phyloP scores from a whole-genome alignment of 2,888 invertebrate species.

The Drosophila aldrichi region DNA sequence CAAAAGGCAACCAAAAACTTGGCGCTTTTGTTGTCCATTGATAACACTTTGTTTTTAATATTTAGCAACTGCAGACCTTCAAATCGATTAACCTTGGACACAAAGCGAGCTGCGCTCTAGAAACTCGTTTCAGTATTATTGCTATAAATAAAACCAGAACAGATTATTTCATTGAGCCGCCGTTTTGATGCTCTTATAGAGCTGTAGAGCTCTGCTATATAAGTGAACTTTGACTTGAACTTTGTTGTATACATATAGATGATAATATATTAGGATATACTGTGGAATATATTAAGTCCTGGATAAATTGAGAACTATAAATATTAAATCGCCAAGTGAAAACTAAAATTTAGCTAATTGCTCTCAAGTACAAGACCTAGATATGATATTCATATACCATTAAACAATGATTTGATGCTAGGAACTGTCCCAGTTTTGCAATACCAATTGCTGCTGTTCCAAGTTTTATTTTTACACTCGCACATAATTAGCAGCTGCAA shows the following conservation, averaged over 20 bases:
- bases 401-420: neutral
- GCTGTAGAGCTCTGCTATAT: neutral
- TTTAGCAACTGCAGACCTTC: constrained; percentile 37
- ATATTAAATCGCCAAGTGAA: no score
- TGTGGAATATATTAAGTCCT: neutral
- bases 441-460: neutral
- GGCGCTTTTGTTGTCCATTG: constrained; percentile 26
- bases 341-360: neutral
- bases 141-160: constrained; percentile 32
- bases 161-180: neutral
- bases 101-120: constrained; percentile 25
- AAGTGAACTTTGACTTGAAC: neutral
- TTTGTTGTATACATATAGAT: no score
- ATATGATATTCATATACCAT: neutral
- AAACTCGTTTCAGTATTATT: constrained; percentile 29
- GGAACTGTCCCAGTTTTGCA: constrained; percentile 3
- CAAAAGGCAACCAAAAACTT: neutral
- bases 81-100: constrained; percentile 32
- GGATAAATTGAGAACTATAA: no score
- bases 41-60: constrained; percentile 26
- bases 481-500: constrained; percentile 14
- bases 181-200: constrained; percentile 11
- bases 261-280: no score
- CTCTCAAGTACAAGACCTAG: neutral
- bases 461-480: constrained; percentile 11